Evolutionary conservation across 1,140 invertebrate species (phyloP).

Genomic region (Mactra quadrangularis): DNA sequence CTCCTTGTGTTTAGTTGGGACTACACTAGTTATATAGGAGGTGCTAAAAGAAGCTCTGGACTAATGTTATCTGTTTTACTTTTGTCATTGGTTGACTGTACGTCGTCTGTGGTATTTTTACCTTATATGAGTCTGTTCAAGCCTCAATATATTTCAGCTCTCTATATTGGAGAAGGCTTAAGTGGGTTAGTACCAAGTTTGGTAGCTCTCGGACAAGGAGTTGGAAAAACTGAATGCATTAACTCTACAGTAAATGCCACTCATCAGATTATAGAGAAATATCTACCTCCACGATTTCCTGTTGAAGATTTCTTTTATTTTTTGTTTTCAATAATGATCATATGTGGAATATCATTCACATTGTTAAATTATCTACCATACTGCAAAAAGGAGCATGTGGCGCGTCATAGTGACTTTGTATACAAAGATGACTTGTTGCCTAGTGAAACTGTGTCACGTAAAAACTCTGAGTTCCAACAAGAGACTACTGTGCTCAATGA

Average conservation of each 20-base stretch:
- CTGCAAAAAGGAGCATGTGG: constrained; percentile 69
- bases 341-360: constrained; percentile 83
- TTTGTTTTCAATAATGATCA: constrained; percentile 84
- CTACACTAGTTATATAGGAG: constrained; percentile 86
- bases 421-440: no score
- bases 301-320: constrained; percentile 89
- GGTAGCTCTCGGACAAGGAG: constrained; percentile 91
- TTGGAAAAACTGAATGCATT: constrained; percentile 86
- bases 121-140: constrained; percentile 94
- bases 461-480: no score
- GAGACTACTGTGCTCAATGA: no score
- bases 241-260: constrained; percentile 63
- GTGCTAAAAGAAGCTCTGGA: constrained; percentile 87
- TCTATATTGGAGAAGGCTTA: constrained; percentile 90
- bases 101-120: constrained; percentile 94
- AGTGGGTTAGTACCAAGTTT: constrained; percentile 94
- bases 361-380: constrained; percentile 81
- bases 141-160: constrained; percentile 87
- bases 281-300: constrained; percentile 74
- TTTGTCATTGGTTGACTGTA: constrained; percentile 93
- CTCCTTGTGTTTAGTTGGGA: constrained; percentile 90
- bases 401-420: not conserved
- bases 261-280: constrained; percentile 64
- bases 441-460: no score
- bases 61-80: constrained; percentile 91